A percentile compares a stretch with the other conserved stretches of the same genome.
These are phyloP conservation scores for Microplitis demolitor DNA, from an alignment of 1,140 invertebrate species.

Conservation along the genomic window DNA sequence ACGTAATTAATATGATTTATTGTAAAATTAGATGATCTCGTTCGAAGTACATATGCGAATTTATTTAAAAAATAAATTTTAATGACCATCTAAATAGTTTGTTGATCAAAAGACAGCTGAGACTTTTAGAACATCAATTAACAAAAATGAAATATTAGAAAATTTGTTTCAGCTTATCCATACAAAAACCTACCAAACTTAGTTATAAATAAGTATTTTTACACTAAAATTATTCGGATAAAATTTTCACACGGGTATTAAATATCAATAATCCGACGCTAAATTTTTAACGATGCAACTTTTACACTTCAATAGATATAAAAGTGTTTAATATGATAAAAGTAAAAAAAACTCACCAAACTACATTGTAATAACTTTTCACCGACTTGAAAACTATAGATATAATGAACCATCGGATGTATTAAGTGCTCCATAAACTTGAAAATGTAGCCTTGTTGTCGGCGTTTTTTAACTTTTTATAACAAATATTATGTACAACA, in stretches of 20 bases:
- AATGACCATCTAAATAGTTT: too few species aligned
- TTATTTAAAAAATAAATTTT: too few species aligned
- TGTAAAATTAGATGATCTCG: too few species aligned
- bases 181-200: too few species aligned
- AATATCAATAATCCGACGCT: constrained; percentile 20
- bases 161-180: too few species aligned
- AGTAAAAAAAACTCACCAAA: constrained; percentile 26
- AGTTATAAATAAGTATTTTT: not conserved
- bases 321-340: constrained; percentile 1
- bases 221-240: not conserved
- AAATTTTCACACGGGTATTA: constrained; percentile 18
- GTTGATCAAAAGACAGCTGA: too few species aligned
- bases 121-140: too few species aligned
- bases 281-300: not conserved
- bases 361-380: constrained; percentile 53
- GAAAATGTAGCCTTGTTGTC: constrained; percentile 35
- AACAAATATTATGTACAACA: constrained; percentile 34
- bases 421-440: constrained; percentile 47
- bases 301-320: not conserved
- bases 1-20: too few species aligned
- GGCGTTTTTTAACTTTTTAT: constrained; percentile 42
- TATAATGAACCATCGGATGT: constrained; percentile 46
- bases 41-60: too few species aligned
- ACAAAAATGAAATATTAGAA: too few species aligned
- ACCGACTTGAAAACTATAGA: constrained; percentile 39